Base-by-base conservation (phyloP, 1,140 invertebrate genomes). In the Trichoplusia ni region DNA sequence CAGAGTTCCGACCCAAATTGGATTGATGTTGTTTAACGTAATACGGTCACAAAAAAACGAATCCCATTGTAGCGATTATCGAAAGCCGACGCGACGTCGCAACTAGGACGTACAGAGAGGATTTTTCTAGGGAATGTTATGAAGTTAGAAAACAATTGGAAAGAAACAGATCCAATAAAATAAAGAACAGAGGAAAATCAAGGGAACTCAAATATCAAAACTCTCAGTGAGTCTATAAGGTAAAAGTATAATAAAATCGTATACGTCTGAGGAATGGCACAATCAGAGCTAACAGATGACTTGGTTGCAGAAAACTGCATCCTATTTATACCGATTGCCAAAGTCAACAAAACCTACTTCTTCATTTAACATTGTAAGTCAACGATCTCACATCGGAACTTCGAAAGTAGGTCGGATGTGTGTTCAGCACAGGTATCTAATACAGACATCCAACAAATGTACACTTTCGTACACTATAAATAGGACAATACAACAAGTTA, bases 331-430 rank as follows among this genome's bases (percentile, higher is more conserved):
- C 18, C 18, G 29, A 16, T 27, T 56, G 54, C 27, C 54, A 58
- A 58, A 37, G 31, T 42, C 37, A 58, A 42, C 37, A 58, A 44
- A 44, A 31, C 38, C 35, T 58, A 54, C 35, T 31, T 44, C 38
- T 58, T 58, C 38, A 44, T 58, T 58, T 42, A 23, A 58, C 54
- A 49, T 18, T 25, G 54, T 38, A 31, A 58, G 54, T 58, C 54
- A 58, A 44, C 29, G 54, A 58, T 58, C 54, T 44, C 23, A 44
- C 8, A 23, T 54, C 33, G 51, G 33, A 54, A 44, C 8, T 13
- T 54, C 33, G 51, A 19, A 54, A 58, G 16, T 58, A 58, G 54
- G 54, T 58, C 38, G 27, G 25, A 58, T 44, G 18, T 46, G 21
- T 35, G 18, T 35, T 13, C 44, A 9, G n/a, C 18, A n/a, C 23